Conservation (phyloP, 2,888 invertebrate species). For the Drosophila pegasa region DNA sequence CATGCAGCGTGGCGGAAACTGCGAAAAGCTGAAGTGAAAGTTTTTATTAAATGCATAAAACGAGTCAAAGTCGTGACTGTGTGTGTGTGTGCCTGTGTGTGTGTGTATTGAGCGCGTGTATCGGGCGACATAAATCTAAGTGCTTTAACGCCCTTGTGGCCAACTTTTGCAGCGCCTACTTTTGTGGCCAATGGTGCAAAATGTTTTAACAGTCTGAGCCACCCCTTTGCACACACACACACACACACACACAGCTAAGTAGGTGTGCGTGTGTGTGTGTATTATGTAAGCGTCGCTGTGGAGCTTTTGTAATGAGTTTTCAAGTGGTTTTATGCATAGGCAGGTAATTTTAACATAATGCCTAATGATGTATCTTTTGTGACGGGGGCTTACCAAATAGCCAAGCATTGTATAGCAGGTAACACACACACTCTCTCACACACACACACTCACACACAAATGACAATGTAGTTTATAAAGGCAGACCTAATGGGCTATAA, state of each 20-base stretch:
- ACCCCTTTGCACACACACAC: constrained; percentile 11
- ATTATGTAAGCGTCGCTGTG: constrained; percentile 39
- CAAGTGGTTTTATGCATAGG: constrained; percentile 79
- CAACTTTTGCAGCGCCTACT: constrained; percentile 71
- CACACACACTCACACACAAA: neutral
- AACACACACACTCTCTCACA: constrained; percentile 2
- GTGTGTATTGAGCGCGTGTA: constrained; percentile 43
- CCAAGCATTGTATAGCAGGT: constrained; percentile 23
- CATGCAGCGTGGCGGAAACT: constrained; percentile 54
- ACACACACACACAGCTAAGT: constrained; percentile 1
- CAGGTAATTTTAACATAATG: constrained; percentile 76
- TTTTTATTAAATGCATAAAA: constrained; percentile 78
- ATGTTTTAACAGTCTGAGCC: constrained; percentile 60
- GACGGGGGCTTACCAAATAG: constrained; percentile 41
- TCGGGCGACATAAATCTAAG: constrained; percentile 75
- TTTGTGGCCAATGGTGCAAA: constrained; percentile 69
- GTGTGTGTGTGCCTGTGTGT: constrained; percentile 18
- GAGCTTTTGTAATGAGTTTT: constrained; percentile 74
- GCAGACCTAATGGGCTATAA: constrained; percentile 31
- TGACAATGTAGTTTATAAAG: constrained; percentile 14
- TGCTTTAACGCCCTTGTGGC: constrained; percentile 74
- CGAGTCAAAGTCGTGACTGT: constrained; percentile 62
- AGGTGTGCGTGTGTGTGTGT: constrained; percentile 18
- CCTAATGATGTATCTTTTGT: constrained; percentile 74
- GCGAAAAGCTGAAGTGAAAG: constrained; percentile 66